Conservation (phyloP, 2,797 vertebrate genomes). For the Gallinago nigripennis region DNA sequence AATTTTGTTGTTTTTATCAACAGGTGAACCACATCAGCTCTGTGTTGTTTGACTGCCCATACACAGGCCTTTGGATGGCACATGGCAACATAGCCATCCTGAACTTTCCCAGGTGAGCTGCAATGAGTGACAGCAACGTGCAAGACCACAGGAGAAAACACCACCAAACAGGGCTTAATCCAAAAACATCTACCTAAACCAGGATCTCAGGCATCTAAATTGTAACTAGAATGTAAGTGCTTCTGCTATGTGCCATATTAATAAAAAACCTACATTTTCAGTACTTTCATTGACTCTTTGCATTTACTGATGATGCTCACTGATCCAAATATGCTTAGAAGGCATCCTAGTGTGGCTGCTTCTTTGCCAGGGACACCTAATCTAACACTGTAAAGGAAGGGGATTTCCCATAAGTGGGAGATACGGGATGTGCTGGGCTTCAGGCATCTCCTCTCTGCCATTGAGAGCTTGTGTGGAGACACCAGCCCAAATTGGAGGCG, state of each 20-base stretch:
- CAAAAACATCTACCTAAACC: neutral
- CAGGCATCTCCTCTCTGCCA: neutral
- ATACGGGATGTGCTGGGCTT: neutral
- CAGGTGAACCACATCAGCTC: neutral
- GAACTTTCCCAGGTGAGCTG: neutral
- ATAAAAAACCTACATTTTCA: neutral
- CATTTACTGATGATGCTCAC: neutral
- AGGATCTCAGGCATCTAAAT: neutral
- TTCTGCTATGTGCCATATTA: neutral
- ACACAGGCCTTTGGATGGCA: neutral
- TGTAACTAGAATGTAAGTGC: neutral
- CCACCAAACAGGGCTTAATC: neutral
- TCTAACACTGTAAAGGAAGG: neutral
- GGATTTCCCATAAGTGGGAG: neutral
- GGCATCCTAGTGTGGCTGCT: neutral
- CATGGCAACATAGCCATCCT: rapidly evolving
- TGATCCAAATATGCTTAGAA: neutral
- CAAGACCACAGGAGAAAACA: neutral
- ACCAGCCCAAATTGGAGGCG: neutral
- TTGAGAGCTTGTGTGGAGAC: neutral
- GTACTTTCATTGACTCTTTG: neutral
- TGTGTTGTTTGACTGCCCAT: neutral
- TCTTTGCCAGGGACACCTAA: neutral
- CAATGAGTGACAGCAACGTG: neutral
- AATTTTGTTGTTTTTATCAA: neutral